Base-by-base conservation (phyloP, 2,888 invertebrate genomes). In the Tetramorium bicarinatum region DNA sequence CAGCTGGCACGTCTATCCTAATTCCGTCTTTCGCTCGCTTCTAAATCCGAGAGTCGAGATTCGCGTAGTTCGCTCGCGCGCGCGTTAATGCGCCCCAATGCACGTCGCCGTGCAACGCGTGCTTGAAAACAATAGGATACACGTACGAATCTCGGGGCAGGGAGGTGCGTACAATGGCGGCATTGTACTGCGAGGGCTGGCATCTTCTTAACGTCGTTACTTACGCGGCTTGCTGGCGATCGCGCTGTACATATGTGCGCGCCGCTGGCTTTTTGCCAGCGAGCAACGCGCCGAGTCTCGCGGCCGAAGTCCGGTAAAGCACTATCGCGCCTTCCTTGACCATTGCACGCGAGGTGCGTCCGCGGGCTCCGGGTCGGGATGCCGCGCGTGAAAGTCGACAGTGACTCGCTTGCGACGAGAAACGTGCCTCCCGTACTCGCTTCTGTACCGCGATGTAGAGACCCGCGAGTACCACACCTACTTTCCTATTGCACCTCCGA, bases 201-300 rank as follows among this genome's bases (percentile, higher is more conserved):
- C 49, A 71, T 82, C 75, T 59, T 82, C 84, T 82, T 75, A 67
- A 84, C 79, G 59, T 81, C 74, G 67, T 83, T 83, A 77, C 82
- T 82, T 59, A 41, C 59, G 52, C 59, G 56, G 67, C 76, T 72
- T 47, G 38, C 56, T 29, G 38, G 77, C 77, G 77, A 21, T 81
- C 81, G 75, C 75, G 81, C 15, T 25, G 81, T 75, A 34, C 29
- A 34, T 34, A 29, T 61, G 52, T 49, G 25, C 47, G 13, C 64
- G 44, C 25, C 64, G 41, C 47, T 74, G 82, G 66, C 56, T 77
- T 66, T 77, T 77, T 47, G 62, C 82, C 79, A 80, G 44, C 21
- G 56, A 67, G 74, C 61, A 21, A 49, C 52, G 52, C 56, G 56
- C 21, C 72, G 74, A 21, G 15, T 66, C 52, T 34, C 61, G 34